Percentiles rank a stretch among this genome's conserved stretches.
Evolutionary conservation across 2,797 vertebrate genomes (phyloP).

Genomic region (Dendrocincla fuliginosa): DNA sequence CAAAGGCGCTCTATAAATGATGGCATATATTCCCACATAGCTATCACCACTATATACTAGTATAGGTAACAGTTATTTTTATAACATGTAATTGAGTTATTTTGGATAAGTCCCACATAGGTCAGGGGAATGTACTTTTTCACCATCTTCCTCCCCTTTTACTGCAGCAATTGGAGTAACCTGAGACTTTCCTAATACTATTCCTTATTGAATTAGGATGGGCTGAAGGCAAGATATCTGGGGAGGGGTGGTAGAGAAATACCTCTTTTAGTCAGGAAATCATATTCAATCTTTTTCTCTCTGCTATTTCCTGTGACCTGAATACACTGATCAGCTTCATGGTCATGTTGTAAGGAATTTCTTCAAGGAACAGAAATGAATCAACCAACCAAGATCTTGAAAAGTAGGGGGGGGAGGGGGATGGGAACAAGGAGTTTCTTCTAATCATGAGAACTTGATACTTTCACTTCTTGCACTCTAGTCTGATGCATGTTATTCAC

Average conservation of each 20-base stretch:
- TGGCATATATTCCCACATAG: not conserved
- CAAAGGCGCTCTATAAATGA: constrained; percentile 38
- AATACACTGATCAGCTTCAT: not conserved
- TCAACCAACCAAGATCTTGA: not conserved
- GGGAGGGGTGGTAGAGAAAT: not conserved
- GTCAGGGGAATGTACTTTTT: not conserved
- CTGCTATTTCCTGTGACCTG: not conserved
- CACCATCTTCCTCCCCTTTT: not conserved
- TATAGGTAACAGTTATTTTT: constrained; percentile 34
- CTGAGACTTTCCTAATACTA: not conserved
- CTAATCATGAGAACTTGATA: not conserved
- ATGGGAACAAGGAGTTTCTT: not conserved
- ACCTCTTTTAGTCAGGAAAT: not conserved
- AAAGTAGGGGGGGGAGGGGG: not conserved
- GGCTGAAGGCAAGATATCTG: not conserved
- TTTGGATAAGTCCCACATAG: not conserved
- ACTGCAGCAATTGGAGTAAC: not conserved
- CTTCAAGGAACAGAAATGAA: not conserved
- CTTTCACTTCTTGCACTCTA: not conserved
- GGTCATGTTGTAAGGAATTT: not conserved
- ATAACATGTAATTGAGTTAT: not conserved
- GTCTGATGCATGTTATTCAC: not conserved
- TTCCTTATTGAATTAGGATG: constrained; percentile 3
- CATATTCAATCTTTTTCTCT: not conserved
- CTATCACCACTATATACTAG: not conserved